These are phyloP conservation scores for Neodontobutis hainanensis DNA, from an alignment of 2,113 vertebrate genomes.

Conservation along the genomic window DNA sequence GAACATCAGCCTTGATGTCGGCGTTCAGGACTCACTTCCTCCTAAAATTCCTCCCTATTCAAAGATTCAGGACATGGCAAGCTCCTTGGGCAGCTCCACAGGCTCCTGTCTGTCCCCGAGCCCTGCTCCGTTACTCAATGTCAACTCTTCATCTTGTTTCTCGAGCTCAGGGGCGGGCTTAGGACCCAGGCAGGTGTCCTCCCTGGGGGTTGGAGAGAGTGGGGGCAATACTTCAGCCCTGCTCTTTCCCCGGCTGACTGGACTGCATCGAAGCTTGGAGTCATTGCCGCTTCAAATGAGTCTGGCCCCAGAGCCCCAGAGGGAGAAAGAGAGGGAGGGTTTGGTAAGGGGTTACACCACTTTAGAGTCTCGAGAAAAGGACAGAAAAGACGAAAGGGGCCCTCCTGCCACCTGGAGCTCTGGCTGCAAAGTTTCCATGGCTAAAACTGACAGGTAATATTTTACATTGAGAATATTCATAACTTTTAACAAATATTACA, in stretches of 20 bases:
- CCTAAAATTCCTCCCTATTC: constrained; percentile 76
- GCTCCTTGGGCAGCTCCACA: constrained; percentile 36
- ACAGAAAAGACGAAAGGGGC: constrained; percentile 65
- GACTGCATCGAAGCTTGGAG: constrained; percentile 95
- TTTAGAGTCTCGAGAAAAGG: constrained; percentile 51
- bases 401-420: constrained; percentile 69
- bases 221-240: constrained; percentile 79
- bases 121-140: constrained; percentile 92
- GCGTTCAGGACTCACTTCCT: constrained; percentile 74
- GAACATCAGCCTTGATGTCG: constrained; percentile 87
- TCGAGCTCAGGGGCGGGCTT: constrained; percentile 84
- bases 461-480: neutral
- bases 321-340: constrained; percentile 44
- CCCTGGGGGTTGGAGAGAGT: constrained; percentile 55
- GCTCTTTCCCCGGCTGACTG: constrained; percentile 88
- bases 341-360: constrained; percentile 51
- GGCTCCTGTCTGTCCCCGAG: constrained; percentile 87
- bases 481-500: neutral
- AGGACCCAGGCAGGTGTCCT: constrained; percentile 76
- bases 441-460: constrained; percentile 69
- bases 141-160: constrained; percentile 92
- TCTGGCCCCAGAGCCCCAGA: constrained; percentile 80
- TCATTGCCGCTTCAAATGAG: constrained; percentile 92
- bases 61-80: constrained; percentile 85
- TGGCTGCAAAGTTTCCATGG: constrained; percentile 60